Conservation (phyloP, 2,888 invertebrate genomes). For the Pyrgus malvae region DNA sequence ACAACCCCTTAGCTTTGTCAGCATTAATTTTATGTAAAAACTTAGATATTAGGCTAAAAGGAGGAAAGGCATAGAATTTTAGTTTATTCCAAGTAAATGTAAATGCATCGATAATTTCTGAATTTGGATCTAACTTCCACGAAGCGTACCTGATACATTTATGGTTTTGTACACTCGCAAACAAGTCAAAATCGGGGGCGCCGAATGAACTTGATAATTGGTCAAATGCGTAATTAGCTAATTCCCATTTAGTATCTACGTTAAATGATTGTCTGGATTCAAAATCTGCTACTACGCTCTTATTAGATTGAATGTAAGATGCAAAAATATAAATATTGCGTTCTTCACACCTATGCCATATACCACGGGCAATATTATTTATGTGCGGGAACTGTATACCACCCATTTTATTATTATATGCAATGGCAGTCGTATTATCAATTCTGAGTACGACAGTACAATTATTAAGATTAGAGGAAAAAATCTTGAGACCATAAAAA, state of each 20-base stretch:
- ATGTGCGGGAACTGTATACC: slow-evolving; percentile 31
- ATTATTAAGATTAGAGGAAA: slow-evolving; percentile 17
- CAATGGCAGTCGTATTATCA: slow-evolving; percentile 34
- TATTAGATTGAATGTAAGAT: slow-evolving; percentile 31
- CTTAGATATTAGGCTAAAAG: slow-evolving; percentile 24
- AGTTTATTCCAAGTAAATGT: slow-evolving; percentile 28
- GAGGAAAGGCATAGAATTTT: slow-evolving; percentile 30
- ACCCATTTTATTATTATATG: slow-evolving; percentile 30
- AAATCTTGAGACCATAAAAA: slow-evolving; percentile 23
- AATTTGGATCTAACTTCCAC: slow-evolving; percentile 20
- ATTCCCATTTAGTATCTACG: slow-evolving; percentile 30
- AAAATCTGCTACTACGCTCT: slow-evolving; percentile 35
- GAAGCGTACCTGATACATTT: slow-evolving; percentile 33
- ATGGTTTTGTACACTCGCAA: slow-evolving; percentile 23
- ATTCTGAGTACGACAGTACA: slow-evolving; percentile 28
- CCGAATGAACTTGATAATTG: slow-evolving; percentile 21
- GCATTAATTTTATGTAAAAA: slow-evolving; percentile 26
- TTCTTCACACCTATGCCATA: slow-evolving; percentile 37
- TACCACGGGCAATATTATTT: slow-evolving; percentile 24
- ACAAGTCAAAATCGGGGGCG: slow-evolving; percentile 30
- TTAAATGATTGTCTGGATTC: slow-evolving; percentile 27
- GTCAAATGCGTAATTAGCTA: slow-evolving; percentile 7
- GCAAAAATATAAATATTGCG: slow-evolving; percentile 32
- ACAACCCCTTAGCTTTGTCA: slow-evolving; percentile 32
- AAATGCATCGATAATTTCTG: not conserved